Percentiles rank a stretch among this genome's conserved stretches.
phyloP scores from a whole-genome alignment of 2,797 vertebrate species.

The Propithecus perrieri region DNA sequence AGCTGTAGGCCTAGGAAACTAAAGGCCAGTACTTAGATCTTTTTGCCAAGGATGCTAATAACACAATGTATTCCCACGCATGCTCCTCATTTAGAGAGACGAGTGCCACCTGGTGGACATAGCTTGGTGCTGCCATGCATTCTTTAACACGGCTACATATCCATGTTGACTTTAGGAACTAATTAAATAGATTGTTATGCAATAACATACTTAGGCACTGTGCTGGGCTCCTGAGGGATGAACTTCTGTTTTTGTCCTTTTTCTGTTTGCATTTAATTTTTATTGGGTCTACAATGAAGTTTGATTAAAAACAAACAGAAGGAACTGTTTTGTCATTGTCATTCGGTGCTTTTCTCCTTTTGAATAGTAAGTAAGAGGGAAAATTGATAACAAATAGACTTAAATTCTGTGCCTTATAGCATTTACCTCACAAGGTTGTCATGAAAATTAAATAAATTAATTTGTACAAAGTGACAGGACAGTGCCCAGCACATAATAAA shows the following conservation, averaged over 20 bases:
- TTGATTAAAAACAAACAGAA: conserved; percentile 28
- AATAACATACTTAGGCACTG: background rate
- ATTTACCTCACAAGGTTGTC: background rate
- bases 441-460: background rate
- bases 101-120: conserved; percentile 70
- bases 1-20: background rate
- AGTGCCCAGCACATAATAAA: background rate
- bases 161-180: background rate
- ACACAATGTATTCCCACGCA: no score
- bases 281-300: background rate
- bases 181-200: background rate
- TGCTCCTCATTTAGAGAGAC: background rate
- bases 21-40: background rate
- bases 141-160: background rate
- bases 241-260: background rate
- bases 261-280: background rate
- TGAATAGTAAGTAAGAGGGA: background rate
- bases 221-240: background rate
- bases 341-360: background rate
- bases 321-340: background rate
- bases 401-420: background rate
- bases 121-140: background rate
- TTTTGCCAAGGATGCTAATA: background rate
- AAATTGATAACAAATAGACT: background rate
- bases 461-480: background rate